These are phyloP conservation scores for Pampusana beccarii DNA, from an alignment of 2,113 vertebrate genomes.

Conservation along the genomic window DNA sequence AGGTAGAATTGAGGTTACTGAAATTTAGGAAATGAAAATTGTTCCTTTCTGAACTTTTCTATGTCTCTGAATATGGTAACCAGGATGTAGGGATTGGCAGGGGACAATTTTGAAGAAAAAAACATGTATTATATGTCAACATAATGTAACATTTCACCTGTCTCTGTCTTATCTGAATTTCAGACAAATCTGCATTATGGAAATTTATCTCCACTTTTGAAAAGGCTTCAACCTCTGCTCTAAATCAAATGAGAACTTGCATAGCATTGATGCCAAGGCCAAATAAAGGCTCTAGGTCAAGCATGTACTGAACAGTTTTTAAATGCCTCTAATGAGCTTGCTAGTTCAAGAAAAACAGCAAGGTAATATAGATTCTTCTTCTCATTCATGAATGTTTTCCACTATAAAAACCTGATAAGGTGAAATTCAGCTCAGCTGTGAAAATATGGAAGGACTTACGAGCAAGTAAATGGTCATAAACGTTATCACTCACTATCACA, in stretches of 20 bases:
- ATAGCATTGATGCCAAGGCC: neutral
- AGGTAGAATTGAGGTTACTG: neutral
- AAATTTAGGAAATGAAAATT: neutral
- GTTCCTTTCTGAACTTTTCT: neutral
- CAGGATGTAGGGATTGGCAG: neutral
- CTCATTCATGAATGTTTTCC: neutral
- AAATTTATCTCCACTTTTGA: slow-evolving; percentile 5
- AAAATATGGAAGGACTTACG: neutral
- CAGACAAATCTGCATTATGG: neutral
- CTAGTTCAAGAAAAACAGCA: neutral
- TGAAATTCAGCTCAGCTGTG: neutral
- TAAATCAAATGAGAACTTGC: neutral
- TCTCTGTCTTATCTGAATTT: slow-evolving; percentile 2
- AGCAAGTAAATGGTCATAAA: neutral
- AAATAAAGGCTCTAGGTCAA: neutral
- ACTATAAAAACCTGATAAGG: neutral
- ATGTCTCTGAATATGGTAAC: neutral
- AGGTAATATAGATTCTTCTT: neutral
- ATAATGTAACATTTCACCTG: neutral
- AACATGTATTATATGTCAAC: neutral
- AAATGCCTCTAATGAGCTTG: neutral
- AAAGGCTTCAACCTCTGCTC: neutral
- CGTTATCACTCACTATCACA: neutral
- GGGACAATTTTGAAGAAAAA: neutral
- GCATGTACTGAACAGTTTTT: neutral